A percentile compares a stretch with the other conserved stretches of the same genome.
Conservation (phyloP, 2,888 invertebrate genomes). For the Scaptomyza parva region DNA sequence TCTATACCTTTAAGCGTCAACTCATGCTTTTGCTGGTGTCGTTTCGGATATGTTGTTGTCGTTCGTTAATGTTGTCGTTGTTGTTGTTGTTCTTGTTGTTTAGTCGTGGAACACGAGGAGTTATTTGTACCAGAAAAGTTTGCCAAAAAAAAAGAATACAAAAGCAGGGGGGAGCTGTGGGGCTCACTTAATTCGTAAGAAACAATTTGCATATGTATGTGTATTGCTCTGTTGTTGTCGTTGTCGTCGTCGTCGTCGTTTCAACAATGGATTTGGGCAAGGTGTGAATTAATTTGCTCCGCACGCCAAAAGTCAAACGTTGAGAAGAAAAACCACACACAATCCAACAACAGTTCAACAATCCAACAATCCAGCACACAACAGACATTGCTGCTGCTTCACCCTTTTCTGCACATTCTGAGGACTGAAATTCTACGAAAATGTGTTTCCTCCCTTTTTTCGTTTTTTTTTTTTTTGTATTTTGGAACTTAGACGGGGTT, state of each 20-base stretch:
- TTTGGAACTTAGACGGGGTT: background rate
- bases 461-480: slow-evolving; percentile 15
- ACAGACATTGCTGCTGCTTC: background rate
- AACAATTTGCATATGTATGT: slow-evolving; percentile 82
- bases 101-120: slow-evolving; percentile 54
- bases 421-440: slow-evolving; percentile 65
- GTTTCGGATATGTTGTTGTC: slow-evolving; percentile 84
- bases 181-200: slow-evolving; percentile 73
- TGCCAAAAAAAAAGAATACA: slow-evolving; percentile 33
- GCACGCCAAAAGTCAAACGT: slow-evolving; percentile 70
- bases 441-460: slow-evolving; percentile 50
- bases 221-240: slow-evolving; percentile 40
- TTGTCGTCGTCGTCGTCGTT: slow-evolving; percentile 59
- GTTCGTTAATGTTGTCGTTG: background rate
- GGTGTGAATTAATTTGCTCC: slow-evolving; percentile 84
- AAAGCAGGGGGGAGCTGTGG: slow-evolving; percentile 4
- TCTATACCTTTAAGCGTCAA: slow-evolving; percentile 43
- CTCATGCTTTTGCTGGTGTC: slow-evolving; percentile 36
- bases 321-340: slow-evolving; percentile 72
- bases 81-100: background rate
- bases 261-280: slow-evolving; percentile 77
- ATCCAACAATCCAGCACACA: background rate
- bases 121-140: slow-evolving; percentile 55
- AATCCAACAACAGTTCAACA: slow-evolving; percentile 14
- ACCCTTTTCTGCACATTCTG: slow-evolving; percentile 32